These are phyloP conservation scores for Nymphalis io DNA, from an alignment of 1,140 invertebrate genomes.

Conservation along the genomic window DNA sequence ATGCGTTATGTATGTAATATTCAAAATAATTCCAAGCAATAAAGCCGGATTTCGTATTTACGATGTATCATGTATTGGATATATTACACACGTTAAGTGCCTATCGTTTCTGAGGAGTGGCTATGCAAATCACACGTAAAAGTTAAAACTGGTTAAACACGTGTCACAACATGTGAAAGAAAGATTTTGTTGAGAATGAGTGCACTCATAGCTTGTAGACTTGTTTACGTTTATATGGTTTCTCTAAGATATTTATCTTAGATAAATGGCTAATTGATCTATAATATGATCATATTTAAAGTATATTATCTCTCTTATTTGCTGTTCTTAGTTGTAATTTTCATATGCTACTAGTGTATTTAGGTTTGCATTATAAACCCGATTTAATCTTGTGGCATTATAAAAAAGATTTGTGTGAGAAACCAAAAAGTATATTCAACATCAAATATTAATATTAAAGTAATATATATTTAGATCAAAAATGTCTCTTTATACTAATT, in stretches of 20 bases:
- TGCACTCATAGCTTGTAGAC: no score
- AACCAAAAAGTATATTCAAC: no score
- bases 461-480: no score
- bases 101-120: background rate
- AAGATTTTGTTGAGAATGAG: background rate
- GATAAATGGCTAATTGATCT: background rate
- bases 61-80: slow-evolving; percentile 11
- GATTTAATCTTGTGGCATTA: no score
- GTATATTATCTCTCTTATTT: no score
- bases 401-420: no score
- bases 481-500: no score
- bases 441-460: no score
- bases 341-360: no score
- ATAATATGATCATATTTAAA: background rate
- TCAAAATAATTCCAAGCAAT: background rate
- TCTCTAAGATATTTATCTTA: background rate
- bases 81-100: slow-evolving; percentile 12
- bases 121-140: slow-evolving; percentile 19
- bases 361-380: no score
- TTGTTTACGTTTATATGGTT: background rate
- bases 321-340: no score
- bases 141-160: slow-evolving; percentile 18
- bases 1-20: background rate
- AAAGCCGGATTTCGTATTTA: slow-evolving; percentile 12
- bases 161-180: slow-evolving; percentile 13